Percentiles rank a stretch among this genome's conserved stretches.
phyloP scores from a whole-genome alignment of 1,140 invertebrate genomes.

The Carposina sasakii region DNA sequence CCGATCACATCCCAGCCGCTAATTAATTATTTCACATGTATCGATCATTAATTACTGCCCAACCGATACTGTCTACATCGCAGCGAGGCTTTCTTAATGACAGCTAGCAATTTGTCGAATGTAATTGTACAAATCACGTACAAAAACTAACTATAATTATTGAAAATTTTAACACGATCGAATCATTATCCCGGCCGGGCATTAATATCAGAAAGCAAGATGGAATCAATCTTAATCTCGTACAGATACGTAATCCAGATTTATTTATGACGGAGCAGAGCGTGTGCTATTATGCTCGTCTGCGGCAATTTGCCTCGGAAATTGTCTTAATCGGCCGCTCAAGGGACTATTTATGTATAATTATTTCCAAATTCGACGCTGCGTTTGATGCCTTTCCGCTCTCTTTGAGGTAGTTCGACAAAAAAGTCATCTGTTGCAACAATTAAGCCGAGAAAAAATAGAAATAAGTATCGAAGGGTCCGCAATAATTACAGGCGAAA shows the following conservation, averaged over 20 bases:
- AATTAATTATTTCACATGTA: slow-evolving; percentile 72
- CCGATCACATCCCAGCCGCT: slow-evolving; percentile 49
- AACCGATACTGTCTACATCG: slow-evolving; percentile 50
- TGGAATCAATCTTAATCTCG: slow-evolving; percentile 72
- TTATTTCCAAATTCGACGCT: slow-evolving; percentile 72
- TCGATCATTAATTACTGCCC: slow-evolving; percentile 68
- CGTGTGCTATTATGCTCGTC: slow-evolving; percentile 71
- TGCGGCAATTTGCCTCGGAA: slow-evolving; percentile 71
- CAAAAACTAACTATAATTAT: slow-evolving; percentile 63
- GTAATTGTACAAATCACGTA: slow-evolving; percentile 63
- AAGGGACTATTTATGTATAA: slow-evolving; percentile 73
- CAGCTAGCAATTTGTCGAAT: slow-evolving; percentile 63
- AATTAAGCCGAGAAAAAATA: slow-evolving; percentile 70
- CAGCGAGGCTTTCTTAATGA: slow-evolving; percentile 65
- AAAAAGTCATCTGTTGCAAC: slow-evolving; percentile 72
- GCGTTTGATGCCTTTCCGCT: slow-evolving; percentile 72
- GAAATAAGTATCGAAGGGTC: slow-evolving; percentile 72
- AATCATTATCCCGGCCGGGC: slow-evolving; percentile 52
- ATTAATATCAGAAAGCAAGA: slow-evolving; percentile 68
- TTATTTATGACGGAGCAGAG: slow-evolving; percentile 67
- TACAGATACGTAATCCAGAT: slow-evolving; percentile 71
- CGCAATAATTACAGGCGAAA: slow-evolving; percentile 71
- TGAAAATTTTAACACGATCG: slow-evolving; percentile 63
- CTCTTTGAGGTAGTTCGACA: slow-evolving; percentile 70
- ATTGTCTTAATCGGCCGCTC: slow-evolving; percentile 72